Evolutionary conservation across 1,140 invertebrate genomes (phyloP), one percentile per base, ranked within the genome.

Genomic region (Goniozus legneri): DNA sequence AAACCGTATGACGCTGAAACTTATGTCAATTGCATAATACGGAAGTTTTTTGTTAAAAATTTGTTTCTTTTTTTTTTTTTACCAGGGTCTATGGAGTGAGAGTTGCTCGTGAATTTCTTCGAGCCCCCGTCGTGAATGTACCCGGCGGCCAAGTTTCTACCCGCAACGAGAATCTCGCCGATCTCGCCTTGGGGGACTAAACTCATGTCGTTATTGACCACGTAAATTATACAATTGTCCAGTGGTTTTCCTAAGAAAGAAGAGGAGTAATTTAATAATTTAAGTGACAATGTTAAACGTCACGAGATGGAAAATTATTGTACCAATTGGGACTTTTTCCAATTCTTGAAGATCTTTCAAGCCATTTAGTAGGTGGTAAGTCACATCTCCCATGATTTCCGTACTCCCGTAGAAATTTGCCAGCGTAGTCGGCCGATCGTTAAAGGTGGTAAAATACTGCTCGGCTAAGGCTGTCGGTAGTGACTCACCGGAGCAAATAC

Each of bases 371-470:
- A 79, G 55, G 40, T 84, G 79, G 57, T 80, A 89, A 0, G 87
- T 88, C 3, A 91, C 87, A 62, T 91, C 88, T 0, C 85, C 88
- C 86, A 89, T 88, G 8, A 90, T 82, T 70, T 95, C 91, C 0
- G 91, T 93, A 50, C 89, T 92, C 0, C 91, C 91, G 57, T 93
- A 95, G 65, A 92, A 92, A 62, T 95, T 95, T 36, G 85, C 88
- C 7, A 93, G 64, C 12, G 78, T 75, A 46, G 84, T 82, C 0
- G 75, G 69, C 2, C 77, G 73, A 41, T 77, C 68, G 3, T 72
- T 60, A 47, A 91, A 92, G 47, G 80, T 79, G 16, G 77, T 65
- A 63, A 88, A 91, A 71, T 92, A 92, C 54, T 88, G 79, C 24
- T 80, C 65, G 0, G 84, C 85, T 12, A 92, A 60, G 0, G 82